Conservation (phyloP, 1,140 invertebrate genomes). For the Streblospio benedicti region DNA sequence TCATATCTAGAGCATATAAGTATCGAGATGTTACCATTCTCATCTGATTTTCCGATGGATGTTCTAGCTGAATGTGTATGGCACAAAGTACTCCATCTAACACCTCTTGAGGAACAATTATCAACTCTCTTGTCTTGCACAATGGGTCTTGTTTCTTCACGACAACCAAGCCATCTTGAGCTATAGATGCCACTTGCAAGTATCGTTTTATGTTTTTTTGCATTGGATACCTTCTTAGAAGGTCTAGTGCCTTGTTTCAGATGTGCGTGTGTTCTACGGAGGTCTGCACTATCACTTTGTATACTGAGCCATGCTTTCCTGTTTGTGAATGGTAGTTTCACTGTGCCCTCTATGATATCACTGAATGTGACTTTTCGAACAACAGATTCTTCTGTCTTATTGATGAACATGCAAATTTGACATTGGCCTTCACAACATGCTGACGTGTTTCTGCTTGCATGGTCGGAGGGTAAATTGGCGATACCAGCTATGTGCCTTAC, state of each 20-base stretch:
- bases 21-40: constrained; percentile 11
- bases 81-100: constrained; percentile 21
- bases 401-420: neutral
- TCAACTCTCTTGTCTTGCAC: neutral
- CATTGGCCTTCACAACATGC: constrained; percentile 3
- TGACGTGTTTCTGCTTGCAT: constrained; percentile 20
- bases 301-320: constrained; percentile 14
- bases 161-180: constrained; percentile 23
- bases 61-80: constrained; percentile 19
- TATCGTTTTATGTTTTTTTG: constrained; percentile 20
- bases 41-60: constrained; percentile 14
- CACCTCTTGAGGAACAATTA: constrained; percentile 18
- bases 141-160: constrained; percentile 12
- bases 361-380: neutral
- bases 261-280: constrained; percentile 19
- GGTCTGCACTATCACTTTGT: constrained; percentile 20
- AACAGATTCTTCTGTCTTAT: neutral
- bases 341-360: too few relatives aligned
- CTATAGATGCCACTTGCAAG: constrained; percentile 17
- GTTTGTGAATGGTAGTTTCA: constrained; percentile 18
- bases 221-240: constrained; percentile 20
- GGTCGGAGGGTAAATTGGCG: constrained; percentile 18
- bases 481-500: constrained; percentile 18
- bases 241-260: constrained; percentile 21
- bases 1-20: constrained; percentile 22